Conservation (phyloP, 2,888 invertebrate genomes). For the Ommatoiulus sabulosus region DNA sequence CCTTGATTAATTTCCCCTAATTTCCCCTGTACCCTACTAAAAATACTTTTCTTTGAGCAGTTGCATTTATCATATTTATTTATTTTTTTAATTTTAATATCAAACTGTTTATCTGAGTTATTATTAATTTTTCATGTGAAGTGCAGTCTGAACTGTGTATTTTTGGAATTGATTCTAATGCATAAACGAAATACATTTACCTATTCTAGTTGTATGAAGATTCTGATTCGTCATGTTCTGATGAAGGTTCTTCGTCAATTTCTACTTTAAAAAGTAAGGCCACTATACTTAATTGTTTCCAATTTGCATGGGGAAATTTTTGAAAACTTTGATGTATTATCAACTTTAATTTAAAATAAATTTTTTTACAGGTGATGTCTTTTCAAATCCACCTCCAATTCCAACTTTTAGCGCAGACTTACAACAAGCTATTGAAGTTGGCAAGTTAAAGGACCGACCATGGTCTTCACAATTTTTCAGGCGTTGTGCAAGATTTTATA, state of each 20-base stretch:
- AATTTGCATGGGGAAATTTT: neutral
- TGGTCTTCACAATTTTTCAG: constrained; percentile 51
- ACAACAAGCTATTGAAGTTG: constrained; percentile 49
- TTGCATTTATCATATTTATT: too few species aligned
- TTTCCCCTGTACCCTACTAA: too few species aligned
- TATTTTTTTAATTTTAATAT: too few species aligned
- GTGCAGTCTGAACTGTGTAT: too few species aligned
- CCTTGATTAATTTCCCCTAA: too few species aligned
- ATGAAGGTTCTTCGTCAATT: neutral
- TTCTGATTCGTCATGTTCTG: neutral
- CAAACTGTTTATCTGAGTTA: too few species aligned
- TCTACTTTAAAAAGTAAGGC: constrained; percentile 39
- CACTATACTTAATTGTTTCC: neutral
- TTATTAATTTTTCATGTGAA: too few species aligned
- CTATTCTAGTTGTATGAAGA: neutral
- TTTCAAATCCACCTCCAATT: constrained; percentile 56
- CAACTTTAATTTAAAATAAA: neutral
- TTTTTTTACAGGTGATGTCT: constrained; percentile 13
- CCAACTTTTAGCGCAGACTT: constrained; percentile 49
- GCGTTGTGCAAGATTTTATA: constrained; percentile 55
- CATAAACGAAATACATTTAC: neutral
- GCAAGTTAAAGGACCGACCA: constrained; percentile 53
- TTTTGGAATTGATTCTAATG: too few species aligned
- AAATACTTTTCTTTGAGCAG: too few species aligned
- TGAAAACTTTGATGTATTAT: neutral